These are phyloP conservation scores for Botia kubotai DNA, from an alignment of 2,797 vertebrate species.

Conservation along the genomic window DNA sequence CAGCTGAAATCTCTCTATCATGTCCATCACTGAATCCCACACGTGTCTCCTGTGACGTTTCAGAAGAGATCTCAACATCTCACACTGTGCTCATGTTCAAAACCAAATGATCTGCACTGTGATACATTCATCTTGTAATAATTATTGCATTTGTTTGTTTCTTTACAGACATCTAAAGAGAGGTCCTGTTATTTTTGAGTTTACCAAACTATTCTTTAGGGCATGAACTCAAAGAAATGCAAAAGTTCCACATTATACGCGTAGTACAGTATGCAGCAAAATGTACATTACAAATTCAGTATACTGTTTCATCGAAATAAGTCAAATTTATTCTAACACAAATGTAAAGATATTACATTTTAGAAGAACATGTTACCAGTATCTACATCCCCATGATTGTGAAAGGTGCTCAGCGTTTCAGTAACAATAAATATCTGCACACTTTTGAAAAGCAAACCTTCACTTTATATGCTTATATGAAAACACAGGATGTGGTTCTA, in stretches of 20 bases:
- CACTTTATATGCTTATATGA: neutral
- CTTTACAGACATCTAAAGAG: neutral
- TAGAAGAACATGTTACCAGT: neutral
- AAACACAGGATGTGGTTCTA: slow-evolving; percentile 23
- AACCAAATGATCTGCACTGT: neutral
- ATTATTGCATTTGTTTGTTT: neutral
- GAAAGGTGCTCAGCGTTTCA: neutral
- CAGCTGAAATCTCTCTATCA: neutral
- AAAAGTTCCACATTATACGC: neutral
- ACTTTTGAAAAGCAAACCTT: neutral
- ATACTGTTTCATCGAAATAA: neutral
- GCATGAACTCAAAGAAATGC: neutral
- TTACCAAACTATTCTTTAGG: neutral
- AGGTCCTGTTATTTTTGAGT: neutral
- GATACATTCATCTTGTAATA: neutral
- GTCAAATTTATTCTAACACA: neutral
- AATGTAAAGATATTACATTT: neutral
- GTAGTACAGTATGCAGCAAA: neutral
- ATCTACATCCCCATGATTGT: neutral
- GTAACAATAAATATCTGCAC: neutral
- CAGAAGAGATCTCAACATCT: neutral
- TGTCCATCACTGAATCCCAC: neutral
- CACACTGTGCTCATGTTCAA: neutral
- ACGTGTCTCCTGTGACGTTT: neutral
- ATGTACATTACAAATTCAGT: neutral